Evolutionary conservation across 2,888 invertebrate species (phyloP), one percentile per base, ranked within the genome.

Genomic region (Eudasyphora cyanicolor): DNA sequence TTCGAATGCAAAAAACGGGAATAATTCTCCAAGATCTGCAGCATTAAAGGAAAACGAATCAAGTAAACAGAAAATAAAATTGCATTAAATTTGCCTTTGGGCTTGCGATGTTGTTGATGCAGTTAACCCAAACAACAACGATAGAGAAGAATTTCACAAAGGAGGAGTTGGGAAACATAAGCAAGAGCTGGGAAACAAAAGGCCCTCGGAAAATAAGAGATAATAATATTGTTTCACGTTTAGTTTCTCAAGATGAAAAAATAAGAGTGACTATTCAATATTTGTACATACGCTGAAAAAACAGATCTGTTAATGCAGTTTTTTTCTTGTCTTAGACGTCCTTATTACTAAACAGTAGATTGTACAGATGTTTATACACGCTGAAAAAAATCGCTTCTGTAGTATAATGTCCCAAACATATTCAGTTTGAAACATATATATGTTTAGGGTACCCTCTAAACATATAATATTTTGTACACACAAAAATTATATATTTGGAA

Each of bases 61-160:
- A 76, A 60, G 45, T 45, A 45, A n/a, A n/a, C 12, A 45, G 42
- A 42, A 73, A 76, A 76, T 64, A 77, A 75, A 60, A 49, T 19
- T 75, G 24, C 60, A 38, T 49, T 35, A 19, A 17, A 49, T 12
- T 73, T 38, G 67, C 62, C 62, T 51, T 54, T 70, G 70, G 71
- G 10, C 45, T 35, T 57, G 8, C 27, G 27, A 29, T 60, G 17
- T 19, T 45, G 24, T n/a, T 21, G 14, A n/a, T n/a, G n/a, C n/a
- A n/a, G n/a, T n/a, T n/a, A n/a, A n/a, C n/a, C 12, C 24, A 69
- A 49, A 45, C 24, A 69, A 69, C 10, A 45, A 70, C 38, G n/a
- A 45, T 8, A 45, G 45, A 14, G n/a, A 45, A 45, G 12, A n/a
- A 45, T 10, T 21, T 49, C 21, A 35, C 14, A 19, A 73, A 49